Evolutionary conservation across 92 coral and sea anemone species (phyloP), one percentile per base, ranked within the genome.

Genomic region (Zoanthus gigantus): DNA sequence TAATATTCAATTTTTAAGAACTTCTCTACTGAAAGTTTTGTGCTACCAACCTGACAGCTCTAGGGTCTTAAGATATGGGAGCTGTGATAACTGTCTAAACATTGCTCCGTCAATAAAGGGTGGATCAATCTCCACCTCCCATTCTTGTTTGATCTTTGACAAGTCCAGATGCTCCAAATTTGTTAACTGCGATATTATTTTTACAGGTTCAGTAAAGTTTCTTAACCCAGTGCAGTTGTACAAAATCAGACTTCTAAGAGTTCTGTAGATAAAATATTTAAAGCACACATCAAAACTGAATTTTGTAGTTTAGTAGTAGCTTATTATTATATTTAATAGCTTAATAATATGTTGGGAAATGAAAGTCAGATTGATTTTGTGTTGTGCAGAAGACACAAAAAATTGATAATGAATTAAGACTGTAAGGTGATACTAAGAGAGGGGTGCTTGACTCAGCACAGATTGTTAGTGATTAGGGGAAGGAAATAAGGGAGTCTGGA

Each of bases 141-240:
- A 92, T 29, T 90, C 96, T 29, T 85, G 81, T 17, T 92, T 89
- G 72, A 92, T 92, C 82, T 90, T 92, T 42, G 98, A 95, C 79
- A 95, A 71, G 90, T 95, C 98, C 23, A 95, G 93, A 65, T 93
- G 92, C 17, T 92, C 90, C 77, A 95, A 86, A 30, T 83, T 74
- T 13, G 82, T 79, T 37, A 95, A 89, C 31, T 92, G 71, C 54
- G 76, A 75, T 37, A 95, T 81, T 28, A 92, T 87, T 15, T 89
- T 79, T 67, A 94, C 17, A 9, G 93, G 76, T 46, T 76, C 86
- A 9, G 57, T 73, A 75, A 80, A 83, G 37, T 66, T 83, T 74
- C 58, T 78, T 67, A 95, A 90, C 31, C 88, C 92, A 67, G 71
- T 57, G 63, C 96, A 95, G 80, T 95, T 94, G 83, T 92, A 95